Evolutionary conservation across 2,113 vertebrate genomes (phyloP).

Genomic region (Thinocorus orbignyianus): DNA sequence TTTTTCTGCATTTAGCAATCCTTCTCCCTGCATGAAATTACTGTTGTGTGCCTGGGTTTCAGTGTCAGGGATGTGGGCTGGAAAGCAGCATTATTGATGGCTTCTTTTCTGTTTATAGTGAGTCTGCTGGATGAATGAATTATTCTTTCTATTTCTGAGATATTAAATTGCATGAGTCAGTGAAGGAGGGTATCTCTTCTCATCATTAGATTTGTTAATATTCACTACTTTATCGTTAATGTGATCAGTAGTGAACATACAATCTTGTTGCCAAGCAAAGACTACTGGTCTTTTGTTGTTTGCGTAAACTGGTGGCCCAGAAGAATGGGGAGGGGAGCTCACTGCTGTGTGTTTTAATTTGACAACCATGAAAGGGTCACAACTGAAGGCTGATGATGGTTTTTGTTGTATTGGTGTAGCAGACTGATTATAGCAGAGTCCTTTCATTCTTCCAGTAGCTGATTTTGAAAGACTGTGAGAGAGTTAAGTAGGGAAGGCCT

Average conservation of each 20-base stretch:
- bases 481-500: not conserved
- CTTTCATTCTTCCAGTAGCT: not conserved
- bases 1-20: not conserved
- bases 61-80: not conserved
- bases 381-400: not conserved
- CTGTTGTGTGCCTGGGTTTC: not conserved
- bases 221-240: not conserved
- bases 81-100: not conserved
- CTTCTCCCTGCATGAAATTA: not conserved
- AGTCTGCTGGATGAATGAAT: not conserved
- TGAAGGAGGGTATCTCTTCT: not conserved
- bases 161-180: slow-evolving; percentile 1
- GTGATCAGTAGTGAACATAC: not conserved
- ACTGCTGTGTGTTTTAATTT: not conserved
- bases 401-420: not conserved
- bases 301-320: not conserved
- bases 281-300: not conserved
- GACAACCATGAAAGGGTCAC: not conserved
- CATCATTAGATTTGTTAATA: not conserved
- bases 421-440: not conserved
- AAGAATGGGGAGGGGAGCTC: not conserved
- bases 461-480: not conserved
- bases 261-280: slow-evolving; percentile 1
- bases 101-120: not conserved
- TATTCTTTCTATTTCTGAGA: not conserved